phyloP scores from a whole-genome alignment of 2,888 invertebrate species.

The Acronicta leporina region DNA sequence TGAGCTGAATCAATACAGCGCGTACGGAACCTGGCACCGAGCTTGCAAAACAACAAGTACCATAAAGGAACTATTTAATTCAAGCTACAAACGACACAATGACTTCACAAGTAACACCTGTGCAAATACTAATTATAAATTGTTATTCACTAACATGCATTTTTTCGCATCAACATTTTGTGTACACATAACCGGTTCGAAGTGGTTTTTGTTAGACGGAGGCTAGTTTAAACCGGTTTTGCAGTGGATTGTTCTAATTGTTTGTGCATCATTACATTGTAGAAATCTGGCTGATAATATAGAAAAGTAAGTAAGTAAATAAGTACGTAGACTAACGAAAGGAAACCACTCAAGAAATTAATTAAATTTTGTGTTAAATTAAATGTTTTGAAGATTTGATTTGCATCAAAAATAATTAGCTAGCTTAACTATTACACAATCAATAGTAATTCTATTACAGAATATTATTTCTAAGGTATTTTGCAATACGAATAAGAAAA shows the following conservation, averaged over 20 bases:
- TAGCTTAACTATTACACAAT: too few species aligned
- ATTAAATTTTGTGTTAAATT: too few species aligned
- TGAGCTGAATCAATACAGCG: not conserved
- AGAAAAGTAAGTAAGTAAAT: too few species aligned
- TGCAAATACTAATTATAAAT: slow-evolving; percentile 25
- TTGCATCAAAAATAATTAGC: not conserved
- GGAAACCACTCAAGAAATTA: too few species aligned
- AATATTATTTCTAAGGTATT: too few species aligned
- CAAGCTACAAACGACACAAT: slow-evolving; percentile 12
- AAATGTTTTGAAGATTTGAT: too few species aligned
- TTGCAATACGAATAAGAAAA: not conserved
- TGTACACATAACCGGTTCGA: slow-evolving; percentile 20
- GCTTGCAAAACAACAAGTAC: slow-evolving; percentile 27
- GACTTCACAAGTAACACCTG: slow-evolving; percentile 35
- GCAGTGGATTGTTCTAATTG: slow-evolving; percentile 19
- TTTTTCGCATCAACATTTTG: slow-evolving; percentile 36
- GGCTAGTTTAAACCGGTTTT: slow-evolving; percentile 6
- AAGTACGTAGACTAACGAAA: too few species aligned
- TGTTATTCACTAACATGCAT: slow-evolving; percentile 34
- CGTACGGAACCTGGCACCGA: slow-evolving; percentile 3
- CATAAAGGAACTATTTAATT: slow-evolving; percentile 31
- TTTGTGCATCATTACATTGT: not conserved
- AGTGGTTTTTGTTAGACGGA: slow-evolving; percentile 7
- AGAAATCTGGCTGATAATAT: too few species aligned
- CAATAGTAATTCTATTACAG: too few species aligned